phyloP scores from a whole-genome alignment of 1,140 invertebrate genomes.

The Ostrea denselamellosa region DNA sequence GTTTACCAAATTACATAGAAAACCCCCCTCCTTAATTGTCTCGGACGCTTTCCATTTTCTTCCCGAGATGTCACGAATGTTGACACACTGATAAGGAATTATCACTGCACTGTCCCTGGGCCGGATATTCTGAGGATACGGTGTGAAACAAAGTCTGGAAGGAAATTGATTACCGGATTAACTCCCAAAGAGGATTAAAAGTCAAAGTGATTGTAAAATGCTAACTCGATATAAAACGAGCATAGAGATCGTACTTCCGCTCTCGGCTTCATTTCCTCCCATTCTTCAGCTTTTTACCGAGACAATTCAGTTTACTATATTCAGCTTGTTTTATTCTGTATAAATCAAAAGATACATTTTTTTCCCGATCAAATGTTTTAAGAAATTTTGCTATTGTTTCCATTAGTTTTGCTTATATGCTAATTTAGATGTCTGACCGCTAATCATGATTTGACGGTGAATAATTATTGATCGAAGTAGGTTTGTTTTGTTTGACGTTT shows the following conservation, averaged over 20 bases:
- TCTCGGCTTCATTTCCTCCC: neutral
- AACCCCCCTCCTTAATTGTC: neutral
- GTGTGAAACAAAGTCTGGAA: neutral
- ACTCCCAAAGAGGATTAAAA: slow-evolving; percentile 24
- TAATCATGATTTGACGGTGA: no score
- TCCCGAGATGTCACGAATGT: neutral
- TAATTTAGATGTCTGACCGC: no score
- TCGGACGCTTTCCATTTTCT: neutral
- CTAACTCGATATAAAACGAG: neutral
- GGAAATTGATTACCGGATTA: slow-evolving; percentile 30
- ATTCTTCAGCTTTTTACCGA: neutral
- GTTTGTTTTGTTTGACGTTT: no score
- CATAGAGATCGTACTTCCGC: neutral
- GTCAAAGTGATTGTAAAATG: slow-evolving; percentile 33
- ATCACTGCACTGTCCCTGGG: neutral
- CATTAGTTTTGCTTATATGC: no score
- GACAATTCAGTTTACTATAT: neutral
- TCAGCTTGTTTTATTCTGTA: neutral
- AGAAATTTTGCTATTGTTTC: neutral
- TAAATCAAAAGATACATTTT: neutral
- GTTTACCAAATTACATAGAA: neutral
- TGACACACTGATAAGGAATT: slow-evolving; percentile 20
- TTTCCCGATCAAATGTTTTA: neutral
- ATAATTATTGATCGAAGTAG: no score
- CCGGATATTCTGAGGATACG: neutral